Base-by-base conservation (phyloP, 1,140 invertebrate species). In the Drosophila neocordata region DNA sequence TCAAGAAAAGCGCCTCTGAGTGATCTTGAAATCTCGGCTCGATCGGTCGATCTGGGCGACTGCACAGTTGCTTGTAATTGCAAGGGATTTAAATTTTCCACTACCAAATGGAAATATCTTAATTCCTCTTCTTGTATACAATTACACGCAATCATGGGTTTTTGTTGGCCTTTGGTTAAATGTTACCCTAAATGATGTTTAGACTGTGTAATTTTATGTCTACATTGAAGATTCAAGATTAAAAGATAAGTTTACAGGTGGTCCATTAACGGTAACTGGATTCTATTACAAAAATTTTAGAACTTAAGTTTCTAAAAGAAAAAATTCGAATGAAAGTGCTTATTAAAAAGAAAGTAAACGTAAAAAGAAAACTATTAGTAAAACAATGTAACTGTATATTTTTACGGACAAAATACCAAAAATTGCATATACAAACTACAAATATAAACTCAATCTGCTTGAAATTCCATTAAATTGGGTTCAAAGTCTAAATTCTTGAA, bases 101-200 rank as follows among this genome's bases (percentile, higher is more conserved):
- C 67, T 51, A 15, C 5, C 2, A 18, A 18, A 18, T 35, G 34
- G 9, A 35, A 35, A 12, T 35, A 11, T 35, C 7, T 9, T 35
- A 35, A 35, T 35, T 12, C 20, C 15, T 20, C 51, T 52, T 76
- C 52, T 61, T 69, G 70, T 82, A 69, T 78, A 73, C 69, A 88
- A 87, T 87, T 87, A 65, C 83, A 87, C 79, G 72, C 75, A 69
- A 79, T 83, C 75, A 55, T 67, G 67, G 48, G 27, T 63, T 71
- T 57, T 61, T 6, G 53, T 65, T 41, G 58, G 24, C 38, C 67
- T 67, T 64, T 64, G 71, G 71, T 69, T 63, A 73, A 88, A 77
- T 73, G 78, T 65, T 79, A 64, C 68, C 59, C 37, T 68, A 82
- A 87, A 73, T 62, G 83, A 69, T 66, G 48, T 56, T 75, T 63